phyloP scores from a whole-genome alignment of 2,113 vertebrate species.

The Hippocampus comes region DNA sequence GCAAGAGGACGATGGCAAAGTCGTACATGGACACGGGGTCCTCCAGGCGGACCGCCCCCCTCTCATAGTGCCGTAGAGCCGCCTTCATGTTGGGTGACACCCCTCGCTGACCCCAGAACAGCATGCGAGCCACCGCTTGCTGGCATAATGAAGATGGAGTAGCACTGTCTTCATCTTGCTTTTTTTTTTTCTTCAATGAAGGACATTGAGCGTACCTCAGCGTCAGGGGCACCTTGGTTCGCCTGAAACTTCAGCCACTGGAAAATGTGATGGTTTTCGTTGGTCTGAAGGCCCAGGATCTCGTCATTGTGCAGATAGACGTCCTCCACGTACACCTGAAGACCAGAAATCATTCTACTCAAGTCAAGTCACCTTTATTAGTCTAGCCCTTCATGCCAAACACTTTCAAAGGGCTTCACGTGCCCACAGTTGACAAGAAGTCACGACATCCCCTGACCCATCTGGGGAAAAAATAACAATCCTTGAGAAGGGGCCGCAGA shows the following conservation, averaged over 20 bases:
- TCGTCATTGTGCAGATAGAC: conserved; percentile 72
- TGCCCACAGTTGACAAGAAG: no score
- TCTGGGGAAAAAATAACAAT: no score
- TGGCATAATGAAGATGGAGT: conserved; percentile 31
- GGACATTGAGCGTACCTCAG: conserved; percentile 61
- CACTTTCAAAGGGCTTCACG: no score
- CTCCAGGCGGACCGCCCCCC: conserved; percentile 65
- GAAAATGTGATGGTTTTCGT: conserved; percentile 73
- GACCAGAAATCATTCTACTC: neutral
- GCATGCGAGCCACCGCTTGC: conserved; percentile 75
- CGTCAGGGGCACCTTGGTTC: conserved; percentile 65
- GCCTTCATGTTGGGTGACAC: conserved; percentile 67
- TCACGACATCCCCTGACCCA: no score
- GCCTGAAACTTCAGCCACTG: conserved; percentile 78
- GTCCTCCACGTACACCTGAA: conserved; percentile 72
- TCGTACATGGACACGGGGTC: conserved; percentile 78
- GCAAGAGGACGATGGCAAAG: conserved; percentile 74
- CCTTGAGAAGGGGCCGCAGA: no score
- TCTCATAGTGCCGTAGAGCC: conserved; percentile 73
- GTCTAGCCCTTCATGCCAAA: no score
- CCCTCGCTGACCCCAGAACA: conserved; percentile 81
- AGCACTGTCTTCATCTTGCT: neutral
- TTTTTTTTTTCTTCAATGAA: neutral
- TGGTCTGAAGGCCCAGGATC: conserved; percentile 67
- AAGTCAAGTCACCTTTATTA: neutral